Evolutionary conservation across 2,888 invertebrate genomes (phyloP).

Genomic region (Drosophila leonis): DNA sequence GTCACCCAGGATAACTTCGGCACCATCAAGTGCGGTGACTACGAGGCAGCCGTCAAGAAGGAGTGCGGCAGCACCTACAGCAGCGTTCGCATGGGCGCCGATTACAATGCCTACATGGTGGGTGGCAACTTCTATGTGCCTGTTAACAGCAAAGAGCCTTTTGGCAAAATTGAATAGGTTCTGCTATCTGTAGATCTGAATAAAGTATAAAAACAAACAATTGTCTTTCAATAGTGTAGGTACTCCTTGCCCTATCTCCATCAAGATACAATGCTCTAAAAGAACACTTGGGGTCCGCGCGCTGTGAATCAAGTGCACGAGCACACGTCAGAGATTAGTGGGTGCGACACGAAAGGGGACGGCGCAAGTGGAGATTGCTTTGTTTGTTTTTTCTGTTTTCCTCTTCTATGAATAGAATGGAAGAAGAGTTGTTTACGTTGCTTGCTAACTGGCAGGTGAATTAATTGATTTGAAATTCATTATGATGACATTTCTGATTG

Average conservation of each 20-base stretch:
- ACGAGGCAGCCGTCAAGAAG: slow-evolving; percentile 68
- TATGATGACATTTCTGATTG: slow-evolving; percentile 19
- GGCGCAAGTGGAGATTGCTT: neutral
- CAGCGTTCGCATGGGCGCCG: slow-evolving; percentile 75
- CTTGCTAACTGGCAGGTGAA: slow-evolving; percentile 17
- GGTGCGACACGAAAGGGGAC: neutral
- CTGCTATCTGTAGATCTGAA: slow-evolving; percentile 13
- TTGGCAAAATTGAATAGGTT: slow-evolving; percentile 63
- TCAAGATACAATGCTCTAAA: slow-evolving; percentile 21
- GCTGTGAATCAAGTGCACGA: slow-evolving; percentile 19
- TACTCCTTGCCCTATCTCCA: slow-evolving; percentile 28
- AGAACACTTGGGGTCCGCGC: slow-evolving; percentile 32
- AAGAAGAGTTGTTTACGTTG: slow-evolving; percentile 27
- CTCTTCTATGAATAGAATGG: slow-evolving; percentile 18
- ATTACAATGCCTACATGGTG: slow-evolving; percentile 66
- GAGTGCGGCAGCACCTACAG: slow-evolving; percentile 70
- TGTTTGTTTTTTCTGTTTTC: slow-evolving; percentile 17
- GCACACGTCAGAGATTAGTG: slow-evolving; percentile 46
- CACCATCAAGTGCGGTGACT: slow-evolving; percentile 72
- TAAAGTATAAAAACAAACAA: slow-evolving; percentile 15
- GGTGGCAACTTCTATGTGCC: slow-evolving; percentile 82
- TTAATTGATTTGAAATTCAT: slow-evolving; percentile 22
- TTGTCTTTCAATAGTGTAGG: slow-evolving; percentile 4
- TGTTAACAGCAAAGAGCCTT: slow-evolving; percentile 79
- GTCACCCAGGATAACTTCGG: slow-evolving; percentile 79